Evolutionary conservation across 2,113 vertebrate genomes (phyloP), one percentile per base, ranked within the genome.

Genomic region (Limanda limanda): DNA sequence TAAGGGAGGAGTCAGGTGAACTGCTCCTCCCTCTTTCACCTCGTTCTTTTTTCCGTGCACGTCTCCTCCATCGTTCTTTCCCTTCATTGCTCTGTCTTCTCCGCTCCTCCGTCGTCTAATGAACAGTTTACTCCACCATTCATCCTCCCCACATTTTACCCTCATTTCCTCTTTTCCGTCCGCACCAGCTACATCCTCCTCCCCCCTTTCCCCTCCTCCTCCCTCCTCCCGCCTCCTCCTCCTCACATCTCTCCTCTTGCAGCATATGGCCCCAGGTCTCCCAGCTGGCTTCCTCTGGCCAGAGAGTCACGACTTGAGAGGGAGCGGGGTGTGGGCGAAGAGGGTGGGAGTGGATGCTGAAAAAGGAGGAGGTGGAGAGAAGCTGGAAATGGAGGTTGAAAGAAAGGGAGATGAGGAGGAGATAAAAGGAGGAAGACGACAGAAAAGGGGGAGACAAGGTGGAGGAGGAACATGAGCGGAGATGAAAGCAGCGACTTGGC

Each of bases 301-400:
- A 15, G 24, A 13, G 31, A 81, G 72, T 84, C 81, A 82, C 76
- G 76, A 84, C 58, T 14, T 20, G 17, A 59, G 10, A 12, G n/a
- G 37, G 23, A 54, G 56, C n/a, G 17, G 55, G 55, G 51, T 1
- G n/a, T 17, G 62, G 8, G 25, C 0, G 18, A 56, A 12, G 37
- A 25, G 13, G 37, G 23, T 10, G 24, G 52, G 48, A 75, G 24
- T 18, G 20, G 64, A 68, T 23, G 14, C 21, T 23, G n/a, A 58
- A 56, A 35, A 35, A n/a, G 40, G 40, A 65, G 56, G 31, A 12
- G 9, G 12, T 59, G 4, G 24, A 14, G 12, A 21, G n/a, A 6
- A 47, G 7, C 0, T 13, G 23, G 24, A 35, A 11, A 23, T 51
- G 23, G 10, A 63, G 21, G 72, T 12, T 35, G 11, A 55, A n/a